Percentiles rank a stretch among this genome's conserved stretches.
phyloP scores from a whole-genome alignment of 2,797 vertebrate genomes.

The Tarsius wallacei region DNA sequence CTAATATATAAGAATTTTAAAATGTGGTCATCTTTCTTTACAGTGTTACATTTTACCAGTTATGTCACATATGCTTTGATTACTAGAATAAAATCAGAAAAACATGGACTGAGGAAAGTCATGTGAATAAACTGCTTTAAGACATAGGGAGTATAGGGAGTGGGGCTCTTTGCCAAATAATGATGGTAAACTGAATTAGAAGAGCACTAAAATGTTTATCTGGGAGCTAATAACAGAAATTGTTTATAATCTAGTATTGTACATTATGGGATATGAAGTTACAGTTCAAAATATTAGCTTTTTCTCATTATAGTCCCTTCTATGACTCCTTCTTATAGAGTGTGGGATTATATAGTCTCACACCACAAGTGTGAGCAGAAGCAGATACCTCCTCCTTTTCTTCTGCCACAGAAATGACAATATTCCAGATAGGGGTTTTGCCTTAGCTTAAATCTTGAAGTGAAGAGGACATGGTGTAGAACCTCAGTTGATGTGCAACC shows the following conservation, averaged over 20 bases:
- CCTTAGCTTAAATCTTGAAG: neutral
- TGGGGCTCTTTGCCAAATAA: neutral
- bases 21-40: neutral
- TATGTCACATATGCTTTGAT: neutral
- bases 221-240: neutral
- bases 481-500: neutral
- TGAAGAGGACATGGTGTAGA: neutral
- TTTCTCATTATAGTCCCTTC: neutral
- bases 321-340: neutral
- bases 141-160: neutral
- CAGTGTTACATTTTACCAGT: neutral
- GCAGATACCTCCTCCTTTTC: neutral
- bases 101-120: neutral
- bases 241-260: neutral
- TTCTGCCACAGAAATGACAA: neutral
- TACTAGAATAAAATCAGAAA: slow-evolving; percentile 40
- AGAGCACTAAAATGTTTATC: neutral
- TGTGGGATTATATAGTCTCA: neutral
- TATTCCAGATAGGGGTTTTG: neutral
- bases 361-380: neutral
- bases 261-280: neutral
- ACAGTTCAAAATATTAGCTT: slow-evolving; percentile 6
- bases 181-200: neutral
- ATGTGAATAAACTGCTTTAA: neutral
- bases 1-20: neutral